Base-by-base conservation (phyloP, 2,888 invertebrate genomes). In the Chrysina gloriosa region DNA sequence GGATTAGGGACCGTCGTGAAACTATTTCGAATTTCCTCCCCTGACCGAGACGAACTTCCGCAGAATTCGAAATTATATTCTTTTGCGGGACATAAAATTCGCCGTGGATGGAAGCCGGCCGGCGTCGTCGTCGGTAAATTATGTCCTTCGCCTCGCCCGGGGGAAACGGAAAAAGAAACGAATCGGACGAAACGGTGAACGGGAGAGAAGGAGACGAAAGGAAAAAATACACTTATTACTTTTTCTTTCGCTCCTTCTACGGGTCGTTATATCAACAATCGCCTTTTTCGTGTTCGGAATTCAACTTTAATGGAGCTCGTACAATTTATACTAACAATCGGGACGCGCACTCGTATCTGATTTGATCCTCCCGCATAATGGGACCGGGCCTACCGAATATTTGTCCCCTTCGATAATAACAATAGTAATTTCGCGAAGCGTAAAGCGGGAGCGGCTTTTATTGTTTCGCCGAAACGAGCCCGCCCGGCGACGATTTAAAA, bases 1-100 rank as follows among this genome's bases (percentile, higher is more conserved):
- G 78, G 78, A 79, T 80, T 79, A 79, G 74, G 78, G 77, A 78
- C 78, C 78, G 79, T 78, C 78, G 74, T 69, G 63, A 73, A 76
- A 77, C 77, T 74, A 76, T 74, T 75, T 71, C 52, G 52, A 52
- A 39, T 65, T 52, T 65, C 21, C 19, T 11, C 39, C 36, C 45
- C 19, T 31, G 21, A 47, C 34, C 14, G 23, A 48, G 34, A 19
- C 14, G 65, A 27, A 65, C 52, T 25, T 39, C 52, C 52, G 19
- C 39, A 52, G 65, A 54, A 65, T 65, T 65, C 65, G 21, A 65
- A 58, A 65, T 56, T 50, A 56, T 65, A 65, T 56, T 54, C 65
- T 42, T 65, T 56, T n/a, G 29, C n/a, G 45, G 19, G 29, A 54
- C 42, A 47, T 56, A 65, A 39, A 65, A 56, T 65, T 65, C 29